Evolutionary conservation across 2,888 invertebrate species (phyloP), one percentile per base, ranked within the genome.

Genomic region (Sialis fuliginosa): DNA sequence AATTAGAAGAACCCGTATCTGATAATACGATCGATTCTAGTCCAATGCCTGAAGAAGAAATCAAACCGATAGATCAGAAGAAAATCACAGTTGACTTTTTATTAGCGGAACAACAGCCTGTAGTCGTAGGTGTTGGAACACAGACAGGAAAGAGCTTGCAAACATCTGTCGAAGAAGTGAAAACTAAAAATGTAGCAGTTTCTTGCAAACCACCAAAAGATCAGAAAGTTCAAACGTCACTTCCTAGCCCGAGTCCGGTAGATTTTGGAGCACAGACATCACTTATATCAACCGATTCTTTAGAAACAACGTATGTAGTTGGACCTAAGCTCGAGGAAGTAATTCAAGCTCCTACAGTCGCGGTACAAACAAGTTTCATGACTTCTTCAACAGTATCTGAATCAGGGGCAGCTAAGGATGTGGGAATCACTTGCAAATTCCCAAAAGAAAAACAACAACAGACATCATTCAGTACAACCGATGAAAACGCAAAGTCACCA

Each of bases 21-120:
- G 75, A 75, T 54, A 67, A 71, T 52, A 81, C 81, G 6, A 71
- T 81, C 42, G 79, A 79, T 61, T 80, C 81, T 0, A 72, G 73
- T 42, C 78, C 80, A 46, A 79, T 81, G 77, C 80, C 81, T 2
- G 78, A 80, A 60, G 80, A 81, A 62, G 72, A 79, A 55, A 69
- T 71, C 13, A 22, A 22, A 22, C 22, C 22, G 22, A 4, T 22
- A 13, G 33, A 9, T 45, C 9, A 53, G 1, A 58, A 58, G 47
- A 52, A 53, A 48, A 37, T 53, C 34, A 51, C 50, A 6, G 50
- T 53, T 44, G 55, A 56, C 34, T 50, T 54, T 42, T 50, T 55
- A 49, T 5, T 54, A 42, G 50, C 53, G 45, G 55, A 57, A 53
- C 52, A 54, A 39, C 51, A 53, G 44, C 52, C 49, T 5, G 22